Percentiles rank a stretch among this genome's conserved stretches.
Evolutionary conservation across 2,113 vertebrate species (phyloP).

Genomic region (Campylomormyrus tamandua): DNA sequence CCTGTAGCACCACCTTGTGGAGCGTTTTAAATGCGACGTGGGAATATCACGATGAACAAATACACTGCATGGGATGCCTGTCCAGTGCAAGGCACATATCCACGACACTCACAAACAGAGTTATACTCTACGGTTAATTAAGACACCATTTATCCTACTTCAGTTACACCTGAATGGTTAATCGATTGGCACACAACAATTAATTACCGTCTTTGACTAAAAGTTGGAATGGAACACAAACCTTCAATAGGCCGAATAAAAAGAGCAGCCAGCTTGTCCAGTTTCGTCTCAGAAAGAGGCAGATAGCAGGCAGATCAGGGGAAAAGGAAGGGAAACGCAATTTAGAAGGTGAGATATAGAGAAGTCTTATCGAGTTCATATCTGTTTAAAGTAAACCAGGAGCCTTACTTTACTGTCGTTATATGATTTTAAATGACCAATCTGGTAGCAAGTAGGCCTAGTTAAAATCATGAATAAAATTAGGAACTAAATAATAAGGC

Average conservation of each 20-base stretch:
- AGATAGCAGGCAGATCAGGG: too few species aligned
- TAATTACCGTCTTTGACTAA: background rate
- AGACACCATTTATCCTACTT: background rate
- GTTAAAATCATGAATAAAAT: background rate
- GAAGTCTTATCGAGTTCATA: background rate
- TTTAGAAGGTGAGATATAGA: background rate
- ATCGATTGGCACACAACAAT: background rate
- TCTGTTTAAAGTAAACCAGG: background rate
- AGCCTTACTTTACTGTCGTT: background rate
- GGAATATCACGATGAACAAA: background rate
- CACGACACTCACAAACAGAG: background rate
- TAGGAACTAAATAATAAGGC: background rate
- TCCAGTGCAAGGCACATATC: background rate
- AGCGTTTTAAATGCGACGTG: background rate
- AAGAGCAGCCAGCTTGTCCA: background rate
- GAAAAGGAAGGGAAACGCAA: background rate
- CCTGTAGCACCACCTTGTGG: background rate
- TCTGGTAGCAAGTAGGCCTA: background rate
- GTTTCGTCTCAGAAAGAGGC: background rate
- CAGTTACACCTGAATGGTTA: background rate
- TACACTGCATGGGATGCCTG: background rate
- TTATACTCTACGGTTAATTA: background rate
- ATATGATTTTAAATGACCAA: background rate
- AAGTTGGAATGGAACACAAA: background rate
- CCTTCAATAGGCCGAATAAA: background rate